A percentile compares a stretch with the other conserved stretches of the same genome.
phyloP scores from a whole-genome alignment of 2,888 invertebrate genomes.

The Drepanosiphum platanoidis region DNA sequence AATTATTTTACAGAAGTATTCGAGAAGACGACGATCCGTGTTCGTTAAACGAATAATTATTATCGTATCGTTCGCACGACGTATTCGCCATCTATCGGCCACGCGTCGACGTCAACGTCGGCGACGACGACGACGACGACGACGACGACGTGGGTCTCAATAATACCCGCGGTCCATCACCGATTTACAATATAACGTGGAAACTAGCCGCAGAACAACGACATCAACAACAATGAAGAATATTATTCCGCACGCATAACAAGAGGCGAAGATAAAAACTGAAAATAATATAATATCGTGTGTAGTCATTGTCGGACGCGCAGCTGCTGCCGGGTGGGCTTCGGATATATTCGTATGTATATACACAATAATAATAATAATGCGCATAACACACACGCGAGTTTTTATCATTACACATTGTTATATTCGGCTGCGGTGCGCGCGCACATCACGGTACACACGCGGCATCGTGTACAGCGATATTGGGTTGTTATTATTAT shows the following conservation, averaged over 20 bases:
- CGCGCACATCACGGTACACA: not conserved
- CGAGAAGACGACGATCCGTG: not conserved
- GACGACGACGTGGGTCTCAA: constrained; percentile 2
- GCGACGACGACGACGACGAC: too few species aligned
- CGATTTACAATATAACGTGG: not conserved
- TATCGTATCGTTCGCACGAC: not conserved
- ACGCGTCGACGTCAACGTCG: too few species aligned
- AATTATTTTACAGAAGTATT: too few species aligned
- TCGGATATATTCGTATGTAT: not conserved
- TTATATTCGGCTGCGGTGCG: not conserved
- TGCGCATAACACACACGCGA: not conserved
- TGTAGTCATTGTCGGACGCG: constrained; percentile 22
- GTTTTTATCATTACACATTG: constrained; percentile 32
- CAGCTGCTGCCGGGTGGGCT: constrained; percentile 59
- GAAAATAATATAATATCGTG: not conserved
- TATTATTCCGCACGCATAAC: not conserved
- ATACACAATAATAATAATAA: not conserved
- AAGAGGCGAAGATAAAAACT: not conserved
- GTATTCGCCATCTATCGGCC: constrained; percentile 2
- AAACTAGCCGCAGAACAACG: not conserved
- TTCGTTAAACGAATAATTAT: not conserved
- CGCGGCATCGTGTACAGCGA: not conserved
- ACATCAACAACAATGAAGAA: not conserved
- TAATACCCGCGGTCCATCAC: not conserved
- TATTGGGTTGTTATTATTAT: constrained; percentile 8